phyloP scores from a whole-genome alignment of 2,797 vertebrate genomes.

The Pempheris klunzingeri region DNA sequence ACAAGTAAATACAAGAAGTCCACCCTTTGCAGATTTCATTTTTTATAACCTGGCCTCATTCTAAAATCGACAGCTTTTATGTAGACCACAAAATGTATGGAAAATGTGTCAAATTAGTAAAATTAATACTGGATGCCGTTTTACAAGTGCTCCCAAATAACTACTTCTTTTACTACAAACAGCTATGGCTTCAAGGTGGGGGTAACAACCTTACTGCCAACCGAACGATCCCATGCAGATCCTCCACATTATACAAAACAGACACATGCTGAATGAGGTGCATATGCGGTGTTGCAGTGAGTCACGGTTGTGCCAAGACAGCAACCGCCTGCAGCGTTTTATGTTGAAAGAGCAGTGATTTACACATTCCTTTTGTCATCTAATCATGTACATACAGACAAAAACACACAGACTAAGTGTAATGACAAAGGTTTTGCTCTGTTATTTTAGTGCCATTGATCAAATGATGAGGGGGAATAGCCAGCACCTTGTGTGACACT shows the following conservation, averaged over 20 bases:
- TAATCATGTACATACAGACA: slow-evolving; percentile 39
- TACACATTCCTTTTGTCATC: slow-evolving; percentile 47
- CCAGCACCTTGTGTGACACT: slow-evolving; percentile 39
- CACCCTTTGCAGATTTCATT: background rate
- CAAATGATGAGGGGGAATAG: slow-evolving; percentile 43
- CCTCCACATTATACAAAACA: slow-evolving; percentile 39
- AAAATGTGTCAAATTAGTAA: background rate
- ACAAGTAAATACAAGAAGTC: background rate
- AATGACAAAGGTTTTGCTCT: slow-evolving; percentile 28
- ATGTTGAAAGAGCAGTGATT: slow-evolving; percentile 49
- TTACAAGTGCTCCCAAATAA: slow-evolving; percentile 21
- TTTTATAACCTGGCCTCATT: background rate
- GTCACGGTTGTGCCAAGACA: slow-evolving; percentile 28
- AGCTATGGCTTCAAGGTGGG: slow-evolving; percentile 22
- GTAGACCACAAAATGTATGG: background rate
- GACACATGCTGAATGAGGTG: slow-evolving; percentile 43
- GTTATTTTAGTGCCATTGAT: slow-evolving; percentile 57
- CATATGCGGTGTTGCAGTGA: slow-evolving; percentile 39
- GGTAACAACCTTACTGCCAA: slow-evolving; percentile 28
- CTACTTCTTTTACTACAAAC: slow-evolving; percentile 1
- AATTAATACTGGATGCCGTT: background rate
- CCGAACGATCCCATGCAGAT: slow-evolving; percentile 22
- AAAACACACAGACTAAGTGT: slow-evolving; percentile 20
- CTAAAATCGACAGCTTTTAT: background rate
- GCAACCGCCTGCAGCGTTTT: slow-evolving; percentile 45